phyloP scores from a whole-genome alignment of 35 echinoderm and acorn worm genomes.

The Lytechinus pictus region DNA sequence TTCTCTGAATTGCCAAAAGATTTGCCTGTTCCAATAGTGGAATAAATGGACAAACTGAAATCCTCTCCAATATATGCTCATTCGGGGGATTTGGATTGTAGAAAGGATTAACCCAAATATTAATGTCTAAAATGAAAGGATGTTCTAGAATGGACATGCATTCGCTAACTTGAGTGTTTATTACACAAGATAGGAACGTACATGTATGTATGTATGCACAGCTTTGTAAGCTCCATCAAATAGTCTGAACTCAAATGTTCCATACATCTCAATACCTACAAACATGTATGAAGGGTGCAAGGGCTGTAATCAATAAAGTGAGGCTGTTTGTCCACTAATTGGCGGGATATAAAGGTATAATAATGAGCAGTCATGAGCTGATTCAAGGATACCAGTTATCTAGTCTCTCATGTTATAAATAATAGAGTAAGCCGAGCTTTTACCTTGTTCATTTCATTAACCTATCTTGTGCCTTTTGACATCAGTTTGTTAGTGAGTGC shows the following conservation, averaged over 20 bases:
- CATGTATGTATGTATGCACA: neutral
- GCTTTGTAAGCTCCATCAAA: neutral
- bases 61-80: neutral
- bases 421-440: neutral
- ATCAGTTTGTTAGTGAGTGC: neutral
- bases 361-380: conserved; percentile 10
- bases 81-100: neutral
- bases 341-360: neutral
- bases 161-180: neutral
- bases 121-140: neutral
- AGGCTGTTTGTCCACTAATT: neutral
- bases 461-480: neutral
- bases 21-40: neutral
- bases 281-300: neutral
- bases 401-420: neutral
- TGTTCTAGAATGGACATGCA: neutral
- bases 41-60: neutral
- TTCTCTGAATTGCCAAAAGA: neutral
- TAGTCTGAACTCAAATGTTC: neutral
- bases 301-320: conserved; percentile 11
- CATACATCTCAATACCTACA: neutral
- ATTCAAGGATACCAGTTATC: neutral
- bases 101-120: conserved; percentile 1
- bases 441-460: conserved; percentile 14
- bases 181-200: neutral